phyloP scores from a whole-genome alignment of 2,113 vertebrate species.

The Emydura subglobosa region DNA sequence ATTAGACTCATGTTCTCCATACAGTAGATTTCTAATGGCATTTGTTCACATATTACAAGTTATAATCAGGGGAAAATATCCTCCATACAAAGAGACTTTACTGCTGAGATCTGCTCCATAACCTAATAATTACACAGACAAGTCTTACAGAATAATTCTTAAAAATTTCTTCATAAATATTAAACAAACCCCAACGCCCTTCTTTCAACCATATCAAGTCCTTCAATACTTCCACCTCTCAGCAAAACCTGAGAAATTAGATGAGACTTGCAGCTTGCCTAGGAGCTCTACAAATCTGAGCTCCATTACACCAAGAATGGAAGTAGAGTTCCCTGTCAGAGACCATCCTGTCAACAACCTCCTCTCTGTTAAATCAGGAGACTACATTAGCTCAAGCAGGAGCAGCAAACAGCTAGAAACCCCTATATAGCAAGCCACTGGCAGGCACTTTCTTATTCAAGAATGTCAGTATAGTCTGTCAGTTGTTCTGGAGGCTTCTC shows the following conservation, averaged over 20 bases:
- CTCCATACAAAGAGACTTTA: not conserved
- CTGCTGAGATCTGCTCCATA: not conserved
- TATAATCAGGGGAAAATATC: not conserved
- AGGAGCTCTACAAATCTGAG: not conserved
- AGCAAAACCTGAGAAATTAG: not conserved
- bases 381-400: not conserved
- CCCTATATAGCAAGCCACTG: not conserved
- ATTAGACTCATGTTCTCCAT: not conserved
- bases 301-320: not conserved
- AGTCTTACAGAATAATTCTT: not conserved
- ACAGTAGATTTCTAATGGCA: not conserved
- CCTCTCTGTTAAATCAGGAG: not conserved
- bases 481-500: not conserved
- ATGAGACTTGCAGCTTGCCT: not conserved
- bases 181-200: no score
- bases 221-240: not conserved
- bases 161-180: not conserved
- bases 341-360: not conserved
- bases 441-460: accelerated
- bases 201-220: not conserved
- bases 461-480: not conserved
- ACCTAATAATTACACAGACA: not conserved
- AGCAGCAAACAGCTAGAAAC: not conserved
- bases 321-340: not conserved
- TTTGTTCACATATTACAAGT: not conserved